Evolutionary conservation across 37 sponge, comb jelly and placozoan species (phyloP).

Genomic region (Spongia lamella): DNA sequence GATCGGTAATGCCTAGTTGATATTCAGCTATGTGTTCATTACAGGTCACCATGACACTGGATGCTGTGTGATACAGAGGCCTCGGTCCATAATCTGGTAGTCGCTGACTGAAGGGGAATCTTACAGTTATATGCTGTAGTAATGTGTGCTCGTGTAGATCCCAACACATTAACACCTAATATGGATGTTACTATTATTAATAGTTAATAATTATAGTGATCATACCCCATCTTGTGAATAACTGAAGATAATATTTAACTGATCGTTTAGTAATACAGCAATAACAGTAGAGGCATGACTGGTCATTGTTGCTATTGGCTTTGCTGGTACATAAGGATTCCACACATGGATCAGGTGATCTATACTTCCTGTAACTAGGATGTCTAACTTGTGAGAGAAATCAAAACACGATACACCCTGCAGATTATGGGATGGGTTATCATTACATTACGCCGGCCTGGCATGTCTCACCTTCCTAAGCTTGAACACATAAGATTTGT

Average conservation of each 20-base stretch:
- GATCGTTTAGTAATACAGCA: constrained; percentile 66
- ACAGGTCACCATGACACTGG: constrained; percentile 57
- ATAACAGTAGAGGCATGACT: constrained; percentile 74
- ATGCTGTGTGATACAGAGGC: constrained; percentile 23
- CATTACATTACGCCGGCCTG: no score
- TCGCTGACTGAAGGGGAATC: constrained; percentile 83
- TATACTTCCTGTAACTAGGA: constrained; percentile 88
- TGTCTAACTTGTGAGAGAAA: constrained; percentile 66
- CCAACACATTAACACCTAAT: constrained; percentile 75
- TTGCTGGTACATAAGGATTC: constrained; percentile 89
- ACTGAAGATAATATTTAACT: constrained; percentile 64
- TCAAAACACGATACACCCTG: constrained; percentile 93
- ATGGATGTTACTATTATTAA: neutral
- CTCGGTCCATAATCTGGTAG: constrained; percentile 76
- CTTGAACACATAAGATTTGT: constrained; percentile 84
- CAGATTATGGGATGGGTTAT: neutral
- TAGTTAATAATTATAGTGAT: neutral
- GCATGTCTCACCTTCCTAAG: constrained; percentile 67
- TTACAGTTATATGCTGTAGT: constrained; percentile 71
- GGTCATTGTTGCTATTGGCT: constrained; percentile 75
- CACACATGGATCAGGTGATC: constrained; percentile 93
- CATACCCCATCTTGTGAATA: constrained; percentile 83
- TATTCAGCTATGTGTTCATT: constrained; percentile 82
- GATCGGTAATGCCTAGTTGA: constrained; percentile 28
- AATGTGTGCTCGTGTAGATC: constrained; percentile 80